phyloP scores from a whole-genome alignment of 2,888 invertebrate genomes.

The Diloba caeruleocephala region DNA sequence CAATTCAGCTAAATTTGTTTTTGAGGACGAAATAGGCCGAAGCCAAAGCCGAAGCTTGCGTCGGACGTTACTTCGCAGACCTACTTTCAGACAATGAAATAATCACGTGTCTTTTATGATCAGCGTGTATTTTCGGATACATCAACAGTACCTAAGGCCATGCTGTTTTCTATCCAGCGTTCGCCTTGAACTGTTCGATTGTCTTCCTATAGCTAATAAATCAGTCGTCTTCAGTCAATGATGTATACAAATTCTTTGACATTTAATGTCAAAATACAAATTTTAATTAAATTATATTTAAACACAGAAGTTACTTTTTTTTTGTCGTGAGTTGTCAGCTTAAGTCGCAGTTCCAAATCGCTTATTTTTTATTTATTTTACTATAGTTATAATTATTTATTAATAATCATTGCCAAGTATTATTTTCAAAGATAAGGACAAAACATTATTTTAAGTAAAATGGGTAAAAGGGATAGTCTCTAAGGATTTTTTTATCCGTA shows the following conservation, averaged over 20 bases:
- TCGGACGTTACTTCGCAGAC: background rate
- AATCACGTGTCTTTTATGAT: conserved; percentile 61
- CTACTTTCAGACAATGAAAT: conserved; percentile 60
- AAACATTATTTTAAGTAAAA: no score
- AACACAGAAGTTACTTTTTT: no score
- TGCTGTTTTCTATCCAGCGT: conserved; percentile 61
- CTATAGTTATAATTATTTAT: no score
- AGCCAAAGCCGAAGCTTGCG: background rate
- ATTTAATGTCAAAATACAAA: conserved; percentile 37
- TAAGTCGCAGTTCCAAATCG: no score
- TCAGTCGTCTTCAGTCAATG: conserved; percentile 43
- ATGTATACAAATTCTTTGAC: conserved; percentile 25
- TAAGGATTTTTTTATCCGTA: no score
- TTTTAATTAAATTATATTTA: background rate
- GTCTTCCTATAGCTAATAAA: conserved; percentile 56
- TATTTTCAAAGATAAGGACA: no score
- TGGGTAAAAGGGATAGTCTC: no score
- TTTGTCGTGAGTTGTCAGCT: no score
- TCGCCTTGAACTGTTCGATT: conserved; percentile 62
- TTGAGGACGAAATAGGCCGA: background rate
- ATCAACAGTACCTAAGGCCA: conserved; percentile 51
- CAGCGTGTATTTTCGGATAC: conserved; percentile 59
- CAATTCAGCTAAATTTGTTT: no score
- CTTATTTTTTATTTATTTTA: no score
- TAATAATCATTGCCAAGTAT: no score